phyloP scores from a whole-genome alignment of 2,113 vertebrate genomes.

The Psettodes erumei region DNA sequence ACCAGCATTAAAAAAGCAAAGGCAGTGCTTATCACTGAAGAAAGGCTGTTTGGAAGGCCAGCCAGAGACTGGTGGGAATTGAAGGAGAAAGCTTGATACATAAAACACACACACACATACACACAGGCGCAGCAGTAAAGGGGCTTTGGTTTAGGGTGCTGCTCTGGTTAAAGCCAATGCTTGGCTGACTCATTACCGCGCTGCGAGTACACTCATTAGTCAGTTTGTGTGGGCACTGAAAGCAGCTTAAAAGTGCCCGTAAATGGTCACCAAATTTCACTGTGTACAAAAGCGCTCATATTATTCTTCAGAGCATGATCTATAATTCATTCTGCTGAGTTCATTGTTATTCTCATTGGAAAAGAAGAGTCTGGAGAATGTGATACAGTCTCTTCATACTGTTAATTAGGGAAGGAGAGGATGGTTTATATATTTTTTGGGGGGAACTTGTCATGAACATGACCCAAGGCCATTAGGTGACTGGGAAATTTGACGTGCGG shows the following conservation, averaged over 20 bases:
- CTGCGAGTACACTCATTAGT: slow-evolving; percentile 62
- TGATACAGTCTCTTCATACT: slow-evolving; percentile 52
- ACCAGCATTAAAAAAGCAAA: slow-evolving; percentile 21
- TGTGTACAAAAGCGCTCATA: slow-evolving; percentile 62
- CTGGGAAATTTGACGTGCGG: slow-evolving; percentile 35
- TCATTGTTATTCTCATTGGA: slow-evolving; percentile 76
- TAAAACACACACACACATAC: slow-evolving; percentile 8
- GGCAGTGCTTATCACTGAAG: slow-evolving; percentile 7
- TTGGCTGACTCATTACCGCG: slow-evolving; percentile 54
- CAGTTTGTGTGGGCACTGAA: slow-evolving; percentile 53
- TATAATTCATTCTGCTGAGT: slow-evolving; percentile 72
- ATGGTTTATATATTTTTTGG: slow-evolving; percentile 49
- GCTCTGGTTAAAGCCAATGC: slow-evolving; percentile 37
- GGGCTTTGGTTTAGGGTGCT: slow-evolving; percentile 24
- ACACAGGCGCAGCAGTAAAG: slow-evolving; percentile 18
- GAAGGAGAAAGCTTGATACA: slow-evolving; percentile 19
- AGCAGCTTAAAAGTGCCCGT: slow-evolving; percentile 48
- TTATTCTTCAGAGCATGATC: slow-evolving; percentile 58
- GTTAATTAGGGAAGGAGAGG: slow-evolving; percentile 69
- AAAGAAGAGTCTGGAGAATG: slow-evolving; percentile 58
- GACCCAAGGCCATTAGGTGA: slow-evolving; percentile 68
- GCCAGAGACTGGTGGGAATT: slow-evolving; percentile 25
- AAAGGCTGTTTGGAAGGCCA: slow-evolving; percentile 40
- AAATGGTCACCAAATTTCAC: slow-evolving; percentile 58
- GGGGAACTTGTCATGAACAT: slow-evolving; percentile 54